phyloP scores from a whole-genome alignment of 2,113 vertebrate species.

The Coturnix japonica region DNA sequence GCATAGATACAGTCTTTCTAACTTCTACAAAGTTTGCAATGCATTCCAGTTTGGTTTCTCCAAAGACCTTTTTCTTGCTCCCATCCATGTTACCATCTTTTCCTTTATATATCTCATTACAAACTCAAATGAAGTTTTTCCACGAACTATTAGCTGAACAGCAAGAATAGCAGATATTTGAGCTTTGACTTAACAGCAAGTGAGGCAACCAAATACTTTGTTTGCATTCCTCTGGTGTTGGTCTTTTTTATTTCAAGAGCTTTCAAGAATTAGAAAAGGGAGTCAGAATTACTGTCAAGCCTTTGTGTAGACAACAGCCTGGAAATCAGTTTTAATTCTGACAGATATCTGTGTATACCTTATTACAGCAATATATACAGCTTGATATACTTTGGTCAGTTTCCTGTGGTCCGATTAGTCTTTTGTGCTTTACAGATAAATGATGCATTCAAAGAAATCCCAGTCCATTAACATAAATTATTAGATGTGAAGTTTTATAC shows the following conservation, averaged over 20 bases:
- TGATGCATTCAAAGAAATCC: neutral
- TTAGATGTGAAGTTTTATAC: neutral
- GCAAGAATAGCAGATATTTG: neutral
- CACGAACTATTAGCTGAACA: neutral
- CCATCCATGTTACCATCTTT: fast-evolving
- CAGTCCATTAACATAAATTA: neutral
- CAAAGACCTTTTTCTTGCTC: neutral
- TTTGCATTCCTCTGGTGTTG: neutral
- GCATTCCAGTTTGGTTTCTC: neutral
- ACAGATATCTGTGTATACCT: neutral
- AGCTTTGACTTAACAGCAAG: neutral
- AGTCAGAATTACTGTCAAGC: neutral
- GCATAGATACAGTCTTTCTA: neutral
- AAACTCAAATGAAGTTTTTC: neutral
- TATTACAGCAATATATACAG: neutral
- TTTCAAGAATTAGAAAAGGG: neutral
- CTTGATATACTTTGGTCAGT: fast-evolving
- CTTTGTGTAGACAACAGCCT: neutral
- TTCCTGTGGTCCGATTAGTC: neutral
- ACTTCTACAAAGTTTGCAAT: neutral
- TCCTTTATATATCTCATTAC: neutral
- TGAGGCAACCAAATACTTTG: neutral
- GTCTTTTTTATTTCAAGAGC: neutral
- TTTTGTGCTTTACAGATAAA: neutral
- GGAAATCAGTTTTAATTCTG: neutral